Evolutionary conservation across 2,888 invertebrate species (phyloP).

Genomic region (Drosophila nr. medialis): DNA sequence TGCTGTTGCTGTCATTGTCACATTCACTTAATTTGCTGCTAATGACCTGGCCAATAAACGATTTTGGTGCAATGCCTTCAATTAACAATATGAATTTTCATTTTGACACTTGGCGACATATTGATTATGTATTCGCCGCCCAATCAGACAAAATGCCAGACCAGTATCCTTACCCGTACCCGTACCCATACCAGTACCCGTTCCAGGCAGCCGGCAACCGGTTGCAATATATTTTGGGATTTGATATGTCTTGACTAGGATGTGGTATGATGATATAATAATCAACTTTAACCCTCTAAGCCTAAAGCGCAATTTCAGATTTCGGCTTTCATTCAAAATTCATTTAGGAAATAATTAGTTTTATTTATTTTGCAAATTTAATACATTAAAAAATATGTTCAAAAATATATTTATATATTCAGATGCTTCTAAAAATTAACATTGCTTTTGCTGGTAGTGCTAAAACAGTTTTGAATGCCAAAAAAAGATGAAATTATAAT

Average conservation of each 20-base stretch:
- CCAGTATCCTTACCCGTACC: slow-evolving; percentile 6
- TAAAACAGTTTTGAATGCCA: too few relatives aligned
- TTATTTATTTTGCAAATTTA: too few relatives aligned
- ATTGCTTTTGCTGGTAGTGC: too few relatives aligned
- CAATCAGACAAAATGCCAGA: slow-evolving; percentile 21
- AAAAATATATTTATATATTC: too few relatives aligned
- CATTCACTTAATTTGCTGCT: slow-evolving; percentile 64
- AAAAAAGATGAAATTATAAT: too few relatives aligned
- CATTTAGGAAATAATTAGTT: too few relatives aligned
- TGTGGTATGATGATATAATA: background rate
- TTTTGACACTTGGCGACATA: slow-evolving; percentile 61
- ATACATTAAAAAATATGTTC: too few relatives aligned
- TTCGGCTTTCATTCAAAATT: too few relatives aligned
- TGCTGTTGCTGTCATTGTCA: slow-evolving; percentile 35
- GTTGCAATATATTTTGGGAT: slow-evolving; percentile 27
- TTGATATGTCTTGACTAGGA: slow-evolving; percentile 21
- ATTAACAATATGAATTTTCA: slow-evolving; percentile 51
- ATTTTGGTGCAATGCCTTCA: slow-evolving; percentile 47
- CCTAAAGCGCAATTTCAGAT: background rate
- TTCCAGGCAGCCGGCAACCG: slow-evolving; percentile 3
- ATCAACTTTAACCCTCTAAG: background rate
- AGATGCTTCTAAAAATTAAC: too few relatives aligned
- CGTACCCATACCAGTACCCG: background rate
- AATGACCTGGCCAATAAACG: slow-evolving; percentile 58
- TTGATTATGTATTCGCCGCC: slow-evolving; percentile 46